Evolutionary conservation across 2,888 invertebrate genomes (phyloP).

Genomic region (Papilio demoleus): DNA sequence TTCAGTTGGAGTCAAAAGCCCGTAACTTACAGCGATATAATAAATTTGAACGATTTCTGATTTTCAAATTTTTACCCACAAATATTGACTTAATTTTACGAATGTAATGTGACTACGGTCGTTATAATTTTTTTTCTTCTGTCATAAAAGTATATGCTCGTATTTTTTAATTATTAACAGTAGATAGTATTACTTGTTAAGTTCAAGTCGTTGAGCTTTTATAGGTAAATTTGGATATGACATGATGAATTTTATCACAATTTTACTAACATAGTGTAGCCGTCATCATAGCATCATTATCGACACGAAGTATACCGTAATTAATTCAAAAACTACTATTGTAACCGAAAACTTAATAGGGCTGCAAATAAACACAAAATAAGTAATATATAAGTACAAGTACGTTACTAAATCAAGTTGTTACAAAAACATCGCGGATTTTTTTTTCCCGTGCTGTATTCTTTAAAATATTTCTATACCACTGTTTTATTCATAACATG

Average conservation of each 20-base stretch:
- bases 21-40: slow-evolving; percentile 13
- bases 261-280: neutral
- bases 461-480: slow-evolving; percentile 42
- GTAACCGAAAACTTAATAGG: too few relatives aligned
- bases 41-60: slow-evolving; percentile 8
- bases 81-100: neutral
- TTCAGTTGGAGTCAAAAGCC: slow-evolving; percentile 20
- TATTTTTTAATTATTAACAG: neutral
- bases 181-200: neutral
- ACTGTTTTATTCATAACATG: slow-evolving; percentile 45
- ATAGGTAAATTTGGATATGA: neutral
- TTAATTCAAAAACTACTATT: too few relatives aligned
- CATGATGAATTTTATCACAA: neutral
- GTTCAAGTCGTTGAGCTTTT: neutral
- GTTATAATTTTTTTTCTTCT: too few relatives aligned
- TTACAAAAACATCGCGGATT: neutral
- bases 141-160: too few relatives aligned
- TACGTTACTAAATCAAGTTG: neutral
- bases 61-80: slow-evolving; percentile 10
- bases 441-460: slow-evolving; percentile 34
- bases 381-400: too few relatives aligned
- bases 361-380: too few relatives aligned
- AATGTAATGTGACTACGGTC: neutral
- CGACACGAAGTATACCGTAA: too few relatives aligned
- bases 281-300: too few relatives aligned